phyloP scores from a whole-genome alignment of 2,797 vertebrate species.

The Alectoris magna region DNA sequence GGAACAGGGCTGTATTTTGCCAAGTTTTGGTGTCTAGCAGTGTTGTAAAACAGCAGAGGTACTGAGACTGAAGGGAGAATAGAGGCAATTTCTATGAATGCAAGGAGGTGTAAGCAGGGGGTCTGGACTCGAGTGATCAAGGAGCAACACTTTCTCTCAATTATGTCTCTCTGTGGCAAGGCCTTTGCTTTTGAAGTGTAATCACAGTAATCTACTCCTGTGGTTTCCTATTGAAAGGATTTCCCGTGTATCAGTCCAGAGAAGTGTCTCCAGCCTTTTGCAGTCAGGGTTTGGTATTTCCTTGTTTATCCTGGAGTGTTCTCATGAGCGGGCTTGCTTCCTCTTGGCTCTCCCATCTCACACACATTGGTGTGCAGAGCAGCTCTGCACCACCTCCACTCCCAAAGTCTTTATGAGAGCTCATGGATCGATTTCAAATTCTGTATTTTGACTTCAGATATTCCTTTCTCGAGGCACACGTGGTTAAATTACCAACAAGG shows the following conservation, averaged over 20 bases:
- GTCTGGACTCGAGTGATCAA: conserved; percentile 75
- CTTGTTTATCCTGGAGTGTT: conserved; percentile 44
- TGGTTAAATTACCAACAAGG: background rate
- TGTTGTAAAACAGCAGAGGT: conserved; percentile 41
- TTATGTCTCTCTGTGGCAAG: conserved; percentile 76
- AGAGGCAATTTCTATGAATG: conserved; percentile 72
- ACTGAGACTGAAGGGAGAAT: conserved; percentile 33
- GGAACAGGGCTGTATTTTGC: conserved; percentile 46
- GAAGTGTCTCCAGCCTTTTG: conserved; percentile 74
- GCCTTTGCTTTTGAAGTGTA: conserved; percentile 82
- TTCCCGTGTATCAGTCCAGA: conserved; percentile 73
- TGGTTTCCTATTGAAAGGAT: conserved; percentile 82
- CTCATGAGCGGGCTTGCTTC: background rate
- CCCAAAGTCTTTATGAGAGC: rapidly evolving
- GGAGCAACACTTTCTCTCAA: conserved; percentile 77
- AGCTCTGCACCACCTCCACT: background rate
- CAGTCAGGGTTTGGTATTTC: conserved; percentile 68
- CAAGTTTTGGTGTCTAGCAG: background rate
- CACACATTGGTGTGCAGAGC: background rate
- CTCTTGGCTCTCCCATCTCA: background rate
- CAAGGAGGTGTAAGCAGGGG: conserved; percentile 69
- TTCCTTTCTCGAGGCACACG: rapidly evolving
- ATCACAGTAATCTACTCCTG: conserved; percentile 82
- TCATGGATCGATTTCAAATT: background rate
- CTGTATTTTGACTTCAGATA: rapidly evolving